These are phyloP conservation scores for Sebastes kiyomatsui DNA, from an alignment of 2,797 vertebrate genomes.

Conservation along the genomic window DNA sequence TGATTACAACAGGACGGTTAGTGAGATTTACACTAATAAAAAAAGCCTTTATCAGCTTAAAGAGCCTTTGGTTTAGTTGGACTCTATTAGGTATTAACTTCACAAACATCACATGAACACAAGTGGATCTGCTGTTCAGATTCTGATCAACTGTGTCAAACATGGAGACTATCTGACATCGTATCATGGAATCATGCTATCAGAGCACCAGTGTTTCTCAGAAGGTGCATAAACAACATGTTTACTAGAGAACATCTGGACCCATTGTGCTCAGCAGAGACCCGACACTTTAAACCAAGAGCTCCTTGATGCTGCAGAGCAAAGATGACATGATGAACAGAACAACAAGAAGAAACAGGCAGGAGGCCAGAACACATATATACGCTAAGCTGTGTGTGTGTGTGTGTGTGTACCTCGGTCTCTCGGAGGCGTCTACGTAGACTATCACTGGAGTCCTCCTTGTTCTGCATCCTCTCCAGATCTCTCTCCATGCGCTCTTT, in stretches of 20 bases:
- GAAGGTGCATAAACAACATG: constrained; percentile 32
- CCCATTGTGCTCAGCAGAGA: constrained; percentile 22
- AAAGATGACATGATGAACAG: background rate
- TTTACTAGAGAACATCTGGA: constrained; percentile 32
- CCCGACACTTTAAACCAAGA: constrained; percentile 14
- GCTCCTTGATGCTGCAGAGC: background rate
- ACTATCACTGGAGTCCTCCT: constrained; percentile 95
- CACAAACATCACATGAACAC: background rate
- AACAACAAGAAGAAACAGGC: background rate
- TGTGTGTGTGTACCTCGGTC: constrained; percentile 84
- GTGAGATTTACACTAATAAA: too few relatives aligned
- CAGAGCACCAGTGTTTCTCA: constrained; percentile 25
- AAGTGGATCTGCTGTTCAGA: background rate
- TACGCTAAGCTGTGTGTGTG: background rate
- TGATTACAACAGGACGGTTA: too few relatives aligned
- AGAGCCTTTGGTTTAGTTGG: too few relatives aligned
- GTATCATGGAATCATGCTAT: background rate
- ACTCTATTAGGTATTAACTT: too few relatives aligned
- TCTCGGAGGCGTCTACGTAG: constrained; percentile 94
- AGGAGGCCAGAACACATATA: too few relatives aligned
- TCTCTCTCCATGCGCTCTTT: constrained; percentile 94
- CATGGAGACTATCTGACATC: constrained; percentile 2
- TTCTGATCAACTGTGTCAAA: background rate
- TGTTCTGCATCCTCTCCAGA: constrained; percentile 91
- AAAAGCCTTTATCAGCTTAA: too few relatives aligned